Conservation (phyloP, 2,888 invertebrate genomes). For the Apantesis nais region DNA sequence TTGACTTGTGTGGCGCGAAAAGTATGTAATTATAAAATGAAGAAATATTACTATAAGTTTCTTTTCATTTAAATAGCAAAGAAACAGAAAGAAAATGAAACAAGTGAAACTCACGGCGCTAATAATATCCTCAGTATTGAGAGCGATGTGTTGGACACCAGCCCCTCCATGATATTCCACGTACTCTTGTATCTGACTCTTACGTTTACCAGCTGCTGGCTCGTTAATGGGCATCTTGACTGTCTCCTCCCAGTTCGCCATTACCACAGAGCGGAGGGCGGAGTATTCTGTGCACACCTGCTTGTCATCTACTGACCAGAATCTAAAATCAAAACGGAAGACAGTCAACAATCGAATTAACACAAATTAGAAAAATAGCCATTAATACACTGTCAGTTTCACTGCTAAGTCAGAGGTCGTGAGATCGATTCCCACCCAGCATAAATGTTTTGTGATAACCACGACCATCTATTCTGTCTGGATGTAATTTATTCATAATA, state of each 20-base stretch:
- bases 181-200: conserved; percentile 99
- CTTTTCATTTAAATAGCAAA: neutral
- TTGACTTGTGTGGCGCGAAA: neutral
- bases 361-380: neutral
- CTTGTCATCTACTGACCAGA: conserved; percentile 99
- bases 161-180: conserved; percentile 99
- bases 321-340: conserved; percentile 79
- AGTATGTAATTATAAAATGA: neutral
- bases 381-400: too few relatives aligned
- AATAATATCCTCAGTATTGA: conserved; percentile 98
- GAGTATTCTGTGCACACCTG: conserved; percentile 98
- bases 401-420: too few relatives aligned
- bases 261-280: conserved; percentile 97
- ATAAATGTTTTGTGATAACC: too few relatives aligned
- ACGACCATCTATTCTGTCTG: too few relatives aligned
- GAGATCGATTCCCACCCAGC: too few relatives aligned
- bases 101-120: conserved; percentile 87
- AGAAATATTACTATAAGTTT: neutral
- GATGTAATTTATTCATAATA: too few relatives aligned
- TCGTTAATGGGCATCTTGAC: conserved; percentile 99
- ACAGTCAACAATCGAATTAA: neutral
- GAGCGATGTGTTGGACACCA: conserved; percentile 98
- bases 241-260: conserved; percentile 99
- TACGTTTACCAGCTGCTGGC: conserved; percentile 96
- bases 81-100: neutral